Base-by-base conservation (phyloP, 2,888 invertebrate genomes). In the Pheosia tremula region DNA sequence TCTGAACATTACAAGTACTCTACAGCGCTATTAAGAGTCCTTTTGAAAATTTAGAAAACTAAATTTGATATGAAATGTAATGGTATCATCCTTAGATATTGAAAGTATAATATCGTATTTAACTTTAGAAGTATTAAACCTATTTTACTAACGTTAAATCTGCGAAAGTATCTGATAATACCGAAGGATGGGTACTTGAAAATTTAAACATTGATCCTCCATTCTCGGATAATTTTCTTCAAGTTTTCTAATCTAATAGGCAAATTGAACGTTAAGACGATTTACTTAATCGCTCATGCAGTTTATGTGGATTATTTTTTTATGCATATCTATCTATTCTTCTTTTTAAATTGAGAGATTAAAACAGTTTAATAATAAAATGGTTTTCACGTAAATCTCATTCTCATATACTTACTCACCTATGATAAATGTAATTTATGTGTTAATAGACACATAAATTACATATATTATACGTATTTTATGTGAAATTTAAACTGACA, bases 61-160 rank as follows among this genome's bases (percentile, higher is more conserved):
- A 39, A 39, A 55, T 39, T 13, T 5, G 11, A 55, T 55, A 13
- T 55, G 11, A 39, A 54, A 38, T 1, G 39, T 55, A 38, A 52
- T 36, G 36, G 11, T 37, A 37, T 38, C n/a, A 37, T 38, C 13
- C 36, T 55, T 39, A 39, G 39, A 55, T 55, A 55, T 39, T 55
- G 55, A 55, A 55, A 39, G 39, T 24, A 55, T 39, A 55, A 55
- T 55, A 37, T 24, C 37, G 38, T 38, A 11, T 3, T 7, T 13
- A 55, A 55, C 39, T 55, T 55, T 55, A 53, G n/a, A 39, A 55
- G 13, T 13, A 55, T 55, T 11, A 55, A 55, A 37, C 37, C 36
- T 11, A 11, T 53, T 53, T 53, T 55, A 39, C n/a, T 55, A 8
- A 55, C 39, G 36, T 39, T 38, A 55, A 55, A 13, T 39, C 39